Evolutionary conservation across 2,113 vertebrate genomes (phyloP).

Genomic region (Otocyon megalotis): DNA sequence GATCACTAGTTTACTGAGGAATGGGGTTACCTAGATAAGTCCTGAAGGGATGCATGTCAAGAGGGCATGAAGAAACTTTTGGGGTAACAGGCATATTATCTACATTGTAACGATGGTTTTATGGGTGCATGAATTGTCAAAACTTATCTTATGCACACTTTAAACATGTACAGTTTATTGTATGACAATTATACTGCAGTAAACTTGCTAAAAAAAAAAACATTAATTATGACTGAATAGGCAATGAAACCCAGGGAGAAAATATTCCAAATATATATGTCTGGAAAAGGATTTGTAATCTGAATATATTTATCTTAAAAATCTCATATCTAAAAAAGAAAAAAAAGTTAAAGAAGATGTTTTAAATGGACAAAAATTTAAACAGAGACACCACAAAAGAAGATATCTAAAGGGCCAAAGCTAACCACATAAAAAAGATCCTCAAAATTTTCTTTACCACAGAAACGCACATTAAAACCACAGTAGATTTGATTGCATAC

Average conservation of each 20-base stretch:
- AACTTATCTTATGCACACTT: background rate
- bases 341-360: background rate
- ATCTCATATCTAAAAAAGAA: background rate
- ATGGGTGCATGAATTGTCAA: background rate
- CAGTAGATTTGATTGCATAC: background rate
- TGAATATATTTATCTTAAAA: background rate
- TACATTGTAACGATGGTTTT: background rate
- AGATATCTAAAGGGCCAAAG: background rate
- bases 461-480: background rate
- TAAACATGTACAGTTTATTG: background rate
- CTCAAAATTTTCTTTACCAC: background rate
- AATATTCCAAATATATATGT: background rate
- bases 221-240: background rate
- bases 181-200: background rate
- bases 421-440: background rate
- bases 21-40: background rate
- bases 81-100: background rate
- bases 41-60: background rate
- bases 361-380: background rate
- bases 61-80: background rate
- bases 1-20: background rate
- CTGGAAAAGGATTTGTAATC: background rate
- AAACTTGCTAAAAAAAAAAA: background rate
- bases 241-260: background rate
- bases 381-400: background rate